Evolutionary conservation across 2,888 invertebrate species (phyloP).

Genomic region (Itoplectis maculator): DNA sequence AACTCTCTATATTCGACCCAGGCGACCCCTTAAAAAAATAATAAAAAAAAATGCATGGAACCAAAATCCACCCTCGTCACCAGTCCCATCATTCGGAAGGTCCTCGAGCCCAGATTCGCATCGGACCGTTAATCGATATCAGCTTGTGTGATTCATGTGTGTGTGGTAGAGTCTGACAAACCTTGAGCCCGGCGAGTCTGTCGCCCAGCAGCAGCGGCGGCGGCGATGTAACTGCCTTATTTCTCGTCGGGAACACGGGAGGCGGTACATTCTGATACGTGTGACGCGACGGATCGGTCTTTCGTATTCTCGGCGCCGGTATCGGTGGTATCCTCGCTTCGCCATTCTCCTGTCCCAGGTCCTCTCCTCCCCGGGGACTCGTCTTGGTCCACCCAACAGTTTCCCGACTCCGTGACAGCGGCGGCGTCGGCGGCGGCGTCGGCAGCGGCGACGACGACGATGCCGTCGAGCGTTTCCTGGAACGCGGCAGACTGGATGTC

Average conservation of each 20-base stretch:
- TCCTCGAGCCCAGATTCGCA: constrained; percentile 6
- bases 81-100: constrained; percentile 20
- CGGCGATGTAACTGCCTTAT: constrained; percentile 63
- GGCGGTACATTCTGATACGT: constrained; percentile 86
- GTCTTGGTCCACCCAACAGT: too few relatives aligned
- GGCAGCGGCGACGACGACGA: constrained; percentile 53
- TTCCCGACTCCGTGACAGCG: too few relatives aligned
- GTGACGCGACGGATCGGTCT: constrained; percentile 82
- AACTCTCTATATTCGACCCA: too few relatives aligned
- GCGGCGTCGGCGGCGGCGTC: constrained; percentile 62
- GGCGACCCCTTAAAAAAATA: not conserved
- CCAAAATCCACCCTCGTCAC: not conserved
- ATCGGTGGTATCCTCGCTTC: constrained; percentile 71
- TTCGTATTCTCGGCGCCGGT: constrained; percentile 79
- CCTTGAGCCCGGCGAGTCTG: constrained; percentile 75
- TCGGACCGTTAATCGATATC: constrained; percentile 70
- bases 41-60: not conserved
- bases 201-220: constrained; percentile 30
- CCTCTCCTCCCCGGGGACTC: not conserved
- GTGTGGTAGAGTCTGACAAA: constrained; percentile 76
- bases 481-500: constrained; percentile 67
- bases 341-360: too few relatives aligned
- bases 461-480: constrained; percentile 60
- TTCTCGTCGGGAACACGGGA: constrained; percentile 83
- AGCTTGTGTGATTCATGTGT: too few relatives aligned